phyloP scores from a whole-genome alignment of 1,140 invertebrate genomes.

The Calephelis nemesis region DNA sequence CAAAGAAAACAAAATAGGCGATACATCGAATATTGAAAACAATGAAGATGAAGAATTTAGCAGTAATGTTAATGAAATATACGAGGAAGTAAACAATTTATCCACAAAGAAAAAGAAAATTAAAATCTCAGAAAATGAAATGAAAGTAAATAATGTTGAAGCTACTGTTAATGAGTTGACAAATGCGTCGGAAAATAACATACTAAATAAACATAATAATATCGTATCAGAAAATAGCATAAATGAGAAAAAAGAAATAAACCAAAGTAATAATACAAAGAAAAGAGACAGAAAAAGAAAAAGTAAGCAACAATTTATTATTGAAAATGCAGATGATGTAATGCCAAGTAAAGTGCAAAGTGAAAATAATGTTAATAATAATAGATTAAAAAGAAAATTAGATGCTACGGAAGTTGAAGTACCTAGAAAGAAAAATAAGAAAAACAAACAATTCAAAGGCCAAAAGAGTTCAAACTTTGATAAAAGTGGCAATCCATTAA shows the following conservation, averaged over 20 bases:
- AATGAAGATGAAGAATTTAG: constrained; percentile 12
- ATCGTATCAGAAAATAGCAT: constrained; percentile 8
- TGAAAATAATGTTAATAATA: constrained; percentile 5
- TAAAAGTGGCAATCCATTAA: constrained; percentile 52
- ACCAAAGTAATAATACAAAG: constrained; percentile 12
- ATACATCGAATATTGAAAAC: background rate
- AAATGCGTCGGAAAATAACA: background rate
- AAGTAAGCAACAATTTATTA: background rate
- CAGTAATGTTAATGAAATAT: constrained; percentile 2
- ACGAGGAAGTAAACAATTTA: background rate
- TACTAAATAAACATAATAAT: constrained; percentile 6
- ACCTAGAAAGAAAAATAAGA: constrained; percentile 45
- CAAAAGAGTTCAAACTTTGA: constrained; percentile 18
- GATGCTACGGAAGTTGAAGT: constrained; percentile 26
- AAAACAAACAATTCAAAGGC: constrained; percentile 50
- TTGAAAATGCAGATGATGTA: constrained; percentile 12
- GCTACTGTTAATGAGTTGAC: background rate
- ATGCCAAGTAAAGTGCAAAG: constrained; percentile 10
- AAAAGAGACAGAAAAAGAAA: background rate
- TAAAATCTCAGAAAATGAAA: constrained; percentile 7
- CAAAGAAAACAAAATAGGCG: background rate
- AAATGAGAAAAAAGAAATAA: constrained; percentile 24
- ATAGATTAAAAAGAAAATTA: constrained; percentile 35
- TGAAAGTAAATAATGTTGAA: background rate
- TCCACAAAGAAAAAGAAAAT: constrained; percentile 24